Base-by-base conservation (phyloP, 2,113 vertebrate genomes). In the Trogon melanurus region DNA sequence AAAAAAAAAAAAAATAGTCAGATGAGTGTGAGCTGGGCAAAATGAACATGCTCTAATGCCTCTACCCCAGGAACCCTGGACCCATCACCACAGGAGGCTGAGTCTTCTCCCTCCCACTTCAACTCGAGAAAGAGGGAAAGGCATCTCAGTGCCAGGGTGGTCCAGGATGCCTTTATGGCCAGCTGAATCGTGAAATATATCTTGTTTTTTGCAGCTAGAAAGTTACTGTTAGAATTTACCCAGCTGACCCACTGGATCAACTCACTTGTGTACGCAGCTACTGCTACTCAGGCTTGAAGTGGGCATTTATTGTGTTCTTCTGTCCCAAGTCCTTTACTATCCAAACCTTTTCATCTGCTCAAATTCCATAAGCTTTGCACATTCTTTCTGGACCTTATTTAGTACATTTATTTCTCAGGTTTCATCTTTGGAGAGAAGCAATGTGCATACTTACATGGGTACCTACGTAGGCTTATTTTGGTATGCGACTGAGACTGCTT, bases 21-120 rank as follows among this genome's bases (percentile, higher is more conserved):
- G 56, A 16, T 56, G 44, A 17, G 10, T 1, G 1, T 32, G 36
- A 45, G 29, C 36, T 58, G n/a, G 30, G 41, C 18, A 76, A 81
- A 54, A 81, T 18, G 7, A 65, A 36, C 1, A 2, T 16, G n/a
- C 12, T 18, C 11, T 57, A 11, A 5, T 20, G 32, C 27, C 27
- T 67, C 32, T 53, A 9, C 16, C 16, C 16, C 30, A 51, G 50
- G 44, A 84, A 64, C 34, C 34, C 44, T 64, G 0, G 66, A 32
- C 34, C 34, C 48, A 48, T 25, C 10, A 2, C 38, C 1, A 2
- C 30, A 27, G 38, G 27, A 66, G 20, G 22, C 41, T 34, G 21
- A 30, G 12, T n/a, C 10, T 0, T 44, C 50, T 45, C 22, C 25
- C 15, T 71, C 34, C 15, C 0, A 2, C 26, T 50, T 66, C 21